Conservation (phyloP, 2,113 vertebrate genomes). For the Pelecanoides urinatrix region DNA sequence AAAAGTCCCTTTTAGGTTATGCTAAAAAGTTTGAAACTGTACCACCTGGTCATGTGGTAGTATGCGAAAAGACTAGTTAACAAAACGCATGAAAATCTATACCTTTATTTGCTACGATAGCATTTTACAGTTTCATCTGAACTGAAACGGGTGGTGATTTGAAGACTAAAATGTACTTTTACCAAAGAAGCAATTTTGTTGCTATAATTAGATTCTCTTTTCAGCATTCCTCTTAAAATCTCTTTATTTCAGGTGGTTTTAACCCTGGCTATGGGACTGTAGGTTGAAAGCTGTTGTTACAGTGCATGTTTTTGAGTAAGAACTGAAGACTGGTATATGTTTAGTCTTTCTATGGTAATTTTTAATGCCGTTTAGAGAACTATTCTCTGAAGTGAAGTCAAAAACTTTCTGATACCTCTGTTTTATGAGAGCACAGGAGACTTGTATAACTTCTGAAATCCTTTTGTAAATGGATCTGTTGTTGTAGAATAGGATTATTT, state of each 20-base stretch:
- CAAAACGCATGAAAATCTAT: background rate
- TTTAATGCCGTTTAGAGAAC: background rate
- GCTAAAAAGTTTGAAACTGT: background rate
- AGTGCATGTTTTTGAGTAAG: background rate
- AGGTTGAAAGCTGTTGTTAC: background rate
- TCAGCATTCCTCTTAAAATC: background rate
- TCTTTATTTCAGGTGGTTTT: background rate
- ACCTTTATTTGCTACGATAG: background rate
- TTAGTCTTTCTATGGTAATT: background rate
- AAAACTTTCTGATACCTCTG: background rate
- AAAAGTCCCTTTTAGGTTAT: background rate
- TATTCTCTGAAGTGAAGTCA: background rate
- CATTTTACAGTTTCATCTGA: background rate
- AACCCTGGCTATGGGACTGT: background rate
- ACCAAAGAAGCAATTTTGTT: background rate
- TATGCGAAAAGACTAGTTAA: background rate
- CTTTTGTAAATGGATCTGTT: conserved; percentile 40
- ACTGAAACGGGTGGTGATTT: background rate
- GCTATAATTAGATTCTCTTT: background rate
- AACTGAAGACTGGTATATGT: background rate
- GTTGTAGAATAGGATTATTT: conserved; percentile 51
- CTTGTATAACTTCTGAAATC: conserved; percentile 47
- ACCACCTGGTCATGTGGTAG: background rate
- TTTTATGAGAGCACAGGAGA: background rate
- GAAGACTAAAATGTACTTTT: background rate